Conservation (phyloP, 2,797 vertebrate genomes). For the Heterohyrax brucei region DNA sequence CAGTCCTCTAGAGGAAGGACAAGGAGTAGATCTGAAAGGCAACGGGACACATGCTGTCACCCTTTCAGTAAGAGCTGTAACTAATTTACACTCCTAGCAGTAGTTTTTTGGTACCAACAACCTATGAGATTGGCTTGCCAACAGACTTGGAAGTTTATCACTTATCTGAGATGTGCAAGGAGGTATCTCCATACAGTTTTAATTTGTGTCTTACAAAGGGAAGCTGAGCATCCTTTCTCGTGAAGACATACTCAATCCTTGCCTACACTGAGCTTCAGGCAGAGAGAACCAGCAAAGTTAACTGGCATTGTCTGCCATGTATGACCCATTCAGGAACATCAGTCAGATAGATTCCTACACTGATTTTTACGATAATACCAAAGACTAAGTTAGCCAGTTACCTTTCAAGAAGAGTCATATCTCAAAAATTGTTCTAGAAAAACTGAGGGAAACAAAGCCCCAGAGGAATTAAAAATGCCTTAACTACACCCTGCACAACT, state of each 20-base stretch:
- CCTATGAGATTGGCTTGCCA: not conserved
- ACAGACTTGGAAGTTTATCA: not conserved
- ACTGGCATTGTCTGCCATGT: not conserved
- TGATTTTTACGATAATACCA: not conserved
- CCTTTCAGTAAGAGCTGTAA: not conserved
- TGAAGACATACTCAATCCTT: not conserved
- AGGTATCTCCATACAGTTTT: not conserved
- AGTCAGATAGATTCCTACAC: not conserved
- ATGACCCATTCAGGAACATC: not conserved
- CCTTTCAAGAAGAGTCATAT: not conserved
- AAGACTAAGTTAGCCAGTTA: constrained; percentile 20
- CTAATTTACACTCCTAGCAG: not conserved
- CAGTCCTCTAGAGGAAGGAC: not conserved
- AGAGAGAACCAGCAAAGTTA: not conserved
- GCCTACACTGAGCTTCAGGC: not conserved
- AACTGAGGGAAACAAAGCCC: constrained; percentile 27
- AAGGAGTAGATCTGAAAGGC: not conserved
- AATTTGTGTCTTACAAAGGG: not conserved
- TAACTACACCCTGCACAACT: constrained; percentile 51
- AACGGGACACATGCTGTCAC: not conserved
- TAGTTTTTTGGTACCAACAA: not conserved
- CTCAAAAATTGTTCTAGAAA: constrained; percentile 57
- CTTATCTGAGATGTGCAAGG: constrained; percentile 33
- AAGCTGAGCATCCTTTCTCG: not conserved
- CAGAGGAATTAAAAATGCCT: constrained; percentile 68